Percentiles rank a stretch among this genome's conserved stretches.
phyloP scores from a whole-genome alignment of 2,888 invertebrate species.

The Epiblema foenella region DNA sequence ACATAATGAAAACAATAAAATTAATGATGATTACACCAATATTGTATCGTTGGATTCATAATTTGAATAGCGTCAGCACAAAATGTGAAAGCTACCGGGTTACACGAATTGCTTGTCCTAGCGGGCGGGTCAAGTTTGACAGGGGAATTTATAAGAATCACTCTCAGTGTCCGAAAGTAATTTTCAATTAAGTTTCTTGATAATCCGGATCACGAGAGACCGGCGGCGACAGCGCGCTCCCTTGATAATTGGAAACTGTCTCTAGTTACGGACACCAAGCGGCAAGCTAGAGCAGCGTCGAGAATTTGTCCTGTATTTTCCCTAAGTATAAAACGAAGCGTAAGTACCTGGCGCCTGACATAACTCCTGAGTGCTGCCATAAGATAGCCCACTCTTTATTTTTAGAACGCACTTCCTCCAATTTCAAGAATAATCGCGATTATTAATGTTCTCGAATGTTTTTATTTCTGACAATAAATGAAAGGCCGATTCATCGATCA shows the following conservation, averaged over 20 bases:
- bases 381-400: constrained; percentile 47
- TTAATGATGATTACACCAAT: constrained; percentile 49
- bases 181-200: constrained; percentile 80
- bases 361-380: constrained; percentile 14
- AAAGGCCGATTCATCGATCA: constrained; percentile 81
- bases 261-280: constrained; percentile 68
- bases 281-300: constrained; percentile 60
- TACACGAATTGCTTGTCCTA: constrained; percentile 65
- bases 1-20: constrained; percentile 55
- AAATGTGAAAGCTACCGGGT: constrained; percentile 65
- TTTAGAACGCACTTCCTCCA: constrained; percentile 63
- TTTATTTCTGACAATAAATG: constrained; percentile 63
- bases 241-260: constrained; percentile 76
- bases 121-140: constrained; percentile 64
- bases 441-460: constrained; percentile 65
- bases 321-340: constrained; percentile 13
- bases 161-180: constrained; percentile 73
- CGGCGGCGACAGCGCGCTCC: constrained; percentile 66
- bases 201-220: constrained; percentile 77
- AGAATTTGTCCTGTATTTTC: constrained; percentile 23
- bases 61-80: constrained; percentile 48
- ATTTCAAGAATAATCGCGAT: constrained; percentile 68
- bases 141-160: constrained; percentile 74
- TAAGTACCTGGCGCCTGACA: constrained; percentile 2
- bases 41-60: constrained; percentile 31